A percentile compares a stretch with the other conserved stretches of the same genome.
Conservation (phyloP, 2,888 invertebrate species). For the Tiliacea citrago region DNA sequence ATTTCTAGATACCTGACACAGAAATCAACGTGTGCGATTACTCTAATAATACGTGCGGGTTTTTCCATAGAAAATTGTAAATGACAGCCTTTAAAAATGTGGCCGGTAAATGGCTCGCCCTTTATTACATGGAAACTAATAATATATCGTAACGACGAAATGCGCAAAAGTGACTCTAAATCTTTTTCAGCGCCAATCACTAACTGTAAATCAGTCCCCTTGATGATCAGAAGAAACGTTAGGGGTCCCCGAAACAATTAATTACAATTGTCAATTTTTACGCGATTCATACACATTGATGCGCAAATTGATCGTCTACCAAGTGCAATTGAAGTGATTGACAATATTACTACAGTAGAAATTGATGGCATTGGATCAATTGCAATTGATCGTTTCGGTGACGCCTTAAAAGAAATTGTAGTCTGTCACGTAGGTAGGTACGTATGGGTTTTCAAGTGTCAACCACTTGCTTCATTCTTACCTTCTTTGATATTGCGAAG, state of each 20-base stretch:
- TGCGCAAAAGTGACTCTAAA: slow-evolving; percentile 26
- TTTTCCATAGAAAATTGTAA: too few relatives aligned
- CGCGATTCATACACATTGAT: too few relatives aligned
- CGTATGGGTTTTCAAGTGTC: not conserved
- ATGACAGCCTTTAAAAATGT: not conserved
- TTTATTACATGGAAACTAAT: slow-evolving; percentile 32
- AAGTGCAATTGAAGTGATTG: too few relatives aligned
- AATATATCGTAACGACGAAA: slow-evolving; percentile 31
- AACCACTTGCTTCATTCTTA: not conserved
- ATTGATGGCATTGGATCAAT: too few relatives aligned
- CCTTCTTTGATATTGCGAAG: not conserved
- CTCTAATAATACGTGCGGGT: not conserved
- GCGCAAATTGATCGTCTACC: too few relatives aligned
- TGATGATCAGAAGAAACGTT: not conserved
- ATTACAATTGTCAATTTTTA: too few relatives aligned
- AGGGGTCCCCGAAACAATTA: too few relatives aligned
- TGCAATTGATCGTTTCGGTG: too few relatives aligned
- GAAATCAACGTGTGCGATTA: not conserved
- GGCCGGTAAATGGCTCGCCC: not conserved
- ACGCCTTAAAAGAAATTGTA: slow-evolving; percentile 1
- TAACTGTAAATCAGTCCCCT: slow-evolving; percentile 24
- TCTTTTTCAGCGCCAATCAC: slow-evolving; percentile 16
- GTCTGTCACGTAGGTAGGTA: not conserved
- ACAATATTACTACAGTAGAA: too few relatives aligned
- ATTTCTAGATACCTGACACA: too few relatives aligned